A percentile compares a stretch with the other conserved stretches of the same genome.
Conservation (phyloP, 2,797 vertebrate genomes). For the Helostoma temminkii region DNA sequence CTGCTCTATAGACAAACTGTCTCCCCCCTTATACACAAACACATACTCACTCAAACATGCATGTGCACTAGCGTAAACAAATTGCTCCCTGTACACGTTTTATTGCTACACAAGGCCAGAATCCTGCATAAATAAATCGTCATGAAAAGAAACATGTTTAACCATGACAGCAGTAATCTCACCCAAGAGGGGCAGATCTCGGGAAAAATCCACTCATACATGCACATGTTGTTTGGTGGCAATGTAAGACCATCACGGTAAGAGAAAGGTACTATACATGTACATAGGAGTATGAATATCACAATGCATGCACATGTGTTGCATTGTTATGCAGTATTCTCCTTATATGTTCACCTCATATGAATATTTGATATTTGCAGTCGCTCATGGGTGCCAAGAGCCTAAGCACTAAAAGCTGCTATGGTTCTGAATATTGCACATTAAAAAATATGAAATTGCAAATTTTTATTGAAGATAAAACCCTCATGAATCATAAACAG, state of each 20-base stretch:
- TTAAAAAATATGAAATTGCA: too few relatives aligned
- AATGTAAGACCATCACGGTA: neutral
- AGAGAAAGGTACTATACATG: neutral
- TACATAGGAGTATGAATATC: too few relatives aligned
- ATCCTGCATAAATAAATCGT: constrained; percentile 44
- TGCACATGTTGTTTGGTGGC: neutral
- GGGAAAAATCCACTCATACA: neutral
- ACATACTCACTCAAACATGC: constrained; percentile 11
- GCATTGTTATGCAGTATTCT: neutral
- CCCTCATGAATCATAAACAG: too few relatives aligned
- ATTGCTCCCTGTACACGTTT: constrained; percentile 42
- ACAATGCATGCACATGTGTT: neutral
- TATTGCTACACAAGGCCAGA: constrained; percentile 21
- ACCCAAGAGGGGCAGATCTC: neutral
- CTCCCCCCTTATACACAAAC: constrained; percentile 20
- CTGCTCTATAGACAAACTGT: constrained; percentile 59
- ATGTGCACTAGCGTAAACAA: constrained; percentile 52
- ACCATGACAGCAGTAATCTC: constrained; percentile 7
- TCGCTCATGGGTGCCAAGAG: neutral
- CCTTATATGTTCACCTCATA: neutral
- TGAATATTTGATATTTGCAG: neutral
- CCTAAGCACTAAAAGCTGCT: too few relatives aligned
- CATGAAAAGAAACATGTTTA: constrained; percentile 16
- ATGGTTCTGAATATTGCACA: too few relatives aligned
- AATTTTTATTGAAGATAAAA: too few relatives aligned